A percentile compares a stretch with the other conserved stretches of the same genome.
Evolutionary conservation across 1,140 invertebrate genomes (phyloP).

Genomic region (Neodiprion lecontei): DNA sequence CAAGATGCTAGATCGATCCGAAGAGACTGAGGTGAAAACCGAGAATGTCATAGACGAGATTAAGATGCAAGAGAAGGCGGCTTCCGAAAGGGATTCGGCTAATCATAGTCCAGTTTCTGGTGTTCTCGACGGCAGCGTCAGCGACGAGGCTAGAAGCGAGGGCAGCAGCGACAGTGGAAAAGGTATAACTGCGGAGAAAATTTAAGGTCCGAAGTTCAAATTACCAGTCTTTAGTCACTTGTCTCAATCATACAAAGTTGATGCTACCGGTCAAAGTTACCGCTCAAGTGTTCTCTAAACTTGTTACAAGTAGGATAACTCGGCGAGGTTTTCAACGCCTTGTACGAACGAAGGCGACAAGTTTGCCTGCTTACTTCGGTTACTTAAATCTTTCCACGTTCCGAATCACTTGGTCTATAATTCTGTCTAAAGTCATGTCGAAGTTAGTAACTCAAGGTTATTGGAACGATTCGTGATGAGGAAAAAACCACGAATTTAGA

Average conservation of each 20-base stretch:
- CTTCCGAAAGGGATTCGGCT: slow-evolving; percentile 61
- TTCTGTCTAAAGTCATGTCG: too few relatives aligned
- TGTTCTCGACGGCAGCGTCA: slow-evolving; percentile 58
- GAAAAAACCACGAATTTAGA: too few relatives aligned
- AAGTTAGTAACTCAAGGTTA: too few relatives aligned
- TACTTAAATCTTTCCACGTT: too few relatives aligned
- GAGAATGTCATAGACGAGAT: not conserved
- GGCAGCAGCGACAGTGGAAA: slow-evolving; percentile 57
- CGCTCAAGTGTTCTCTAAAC: too few relatives aligned
- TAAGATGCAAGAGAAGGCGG: slow-evolving; percentile 30
- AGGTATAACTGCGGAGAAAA: slow-evolving; percentile 37
- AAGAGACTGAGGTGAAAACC: not conserved
- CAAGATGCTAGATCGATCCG: slow-evolving; percentile 16
- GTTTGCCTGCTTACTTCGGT: too few relatives aligned
- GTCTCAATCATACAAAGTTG: not conserved
- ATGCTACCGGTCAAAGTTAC: not conserved
- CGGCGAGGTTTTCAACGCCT: too few relatives aligned
- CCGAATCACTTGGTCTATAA: too few relatives aligned
- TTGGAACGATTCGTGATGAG: too few relatives aligned
- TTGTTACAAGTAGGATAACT: too few relatives aligned
- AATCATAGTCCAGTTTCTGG: slow-evolving; percentile 64
- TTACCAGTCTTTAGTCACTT: slow-evolving; percentile 10
- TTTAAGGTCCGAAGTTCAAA: slow-evolving; percentile 13
- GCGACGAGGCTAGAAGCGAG: slow-evolving; percentile 60
- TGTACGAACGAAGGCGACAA: too few relatives aligned